Evolutionary conservation across 2,888 invertebrate genomes (phyloP).

Genomic region (Caenorhabditis afra): DNA sequence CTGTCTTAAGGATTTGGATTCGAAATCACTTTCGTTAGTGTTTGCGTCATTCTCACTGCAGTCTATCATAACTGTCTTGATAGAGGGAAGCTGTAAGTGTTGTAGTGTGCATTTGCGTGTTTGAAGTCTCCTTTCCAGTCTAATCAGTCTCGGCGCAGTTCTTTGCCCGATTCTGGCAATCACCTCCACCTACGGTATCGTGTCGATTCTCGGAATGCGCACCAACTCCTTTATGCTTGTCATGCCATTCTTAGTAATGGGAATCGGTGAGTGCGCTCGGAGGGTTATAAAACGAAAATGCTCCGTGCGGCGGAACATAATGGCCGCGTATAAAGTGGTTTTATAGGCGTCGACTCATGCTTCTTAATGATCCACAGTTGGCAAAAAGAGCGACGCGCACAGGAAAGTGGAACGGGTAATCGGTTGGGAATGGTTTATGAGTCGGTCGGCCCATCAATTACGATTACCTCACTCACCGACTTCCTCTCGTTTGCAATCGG

Average conservation of each 20-base stretch:
- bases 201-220: conserved; percentile 71
- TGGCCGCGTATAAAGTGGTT: not conserved
- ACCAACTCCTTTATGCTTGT: conserved; percentile 80
- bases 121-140: too few relatives aligned
- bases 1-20: conserved; percentile 70
- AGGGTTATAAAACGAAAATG: conserved; percentile 6
- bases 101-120: too few relatives aligned
- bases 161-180: conserved; percentile 78
- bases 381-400: conserved; percentile 71
- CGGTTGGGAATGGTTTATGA: conserved; percentile 75
- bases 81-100: conserved; percentile 69
- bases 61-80: conserved; percentile 74
- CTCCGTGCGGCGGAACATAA: not conserved
- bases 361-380: conserved; percentile 79
- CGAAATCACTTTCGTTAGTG: conserved; percentile 75
- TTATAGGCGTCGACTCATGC: conserved; percentile 76
- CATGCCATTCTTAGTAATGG: conserved; percentile 79
- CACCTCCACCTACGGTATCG: conserved; percentile 76
- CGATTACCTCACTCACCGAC: conserved; percentile 80
- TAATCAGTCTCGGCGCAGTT: conserved; percentile 70
- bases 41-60: conserved; percentile 73
- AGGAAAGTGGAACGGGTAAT: conserved; percentile 65
- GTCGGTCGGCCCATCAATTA: conserved; percentile 79
- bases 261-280: conserved; percentile 72
- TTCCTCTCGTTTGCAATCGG: conserved; percentile 80